Percentiles rank a stretch among this genome's conserved stretches.
Conservation (phyloP, 2,888 invertebrate genomes). For the Belgica antarctica region DNA sequence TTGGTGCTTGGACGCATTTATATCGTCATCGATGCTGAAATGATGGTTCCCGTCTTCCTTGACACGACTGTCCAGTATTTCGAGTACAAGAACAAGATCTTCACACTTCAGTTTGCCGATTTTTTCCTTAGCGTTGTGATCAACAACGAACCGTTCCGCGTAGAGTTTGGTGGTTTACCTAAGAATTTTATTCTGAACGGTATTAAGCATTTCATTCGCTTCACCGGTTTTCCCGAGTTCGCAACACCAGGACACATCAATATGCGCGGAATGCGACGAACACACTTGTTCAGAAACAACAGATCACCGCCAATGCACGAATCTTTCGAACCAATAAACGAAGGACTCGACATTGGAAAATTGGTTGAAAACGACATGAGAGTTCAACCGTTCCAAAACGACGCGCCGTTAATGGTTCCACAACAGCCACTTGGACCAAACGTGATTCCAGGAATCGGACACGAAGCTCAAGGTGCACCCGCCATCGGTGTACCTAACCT, state of each 20-base stretch:
- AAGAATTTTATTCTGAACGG: conserved; percentile 72
- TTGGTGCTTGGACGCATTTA: conserved; percentile 81
- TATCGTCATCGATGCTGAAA: conserved; percentile 76
- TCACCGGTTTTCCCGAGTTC: conserved; percentile 73
- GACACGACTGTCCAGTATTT: conserved; percentile 82
- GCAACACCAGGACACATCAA: conserved; percentile 68
- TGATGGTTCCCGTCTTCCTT: conserved; percentile 75
- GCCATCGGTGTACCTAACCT: conserved; percentile 53
- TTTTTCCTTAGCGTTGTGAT: conserved; percentile 69
- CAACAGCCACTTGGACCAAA: conserved; percentile 59
- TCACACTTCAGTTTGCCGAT: conserved; percentile 78
- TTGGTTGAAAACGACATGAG: conserved; percentile 40
- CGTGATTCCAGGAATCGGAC: conserved; percentile 49
- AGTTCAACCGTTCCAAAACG: not conserved
- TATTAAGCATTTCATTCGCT: conserved; percentile 75
- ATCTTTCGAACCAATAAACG: conserved; percentile 47
- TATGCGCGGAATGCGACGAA: conserved; percentile 73
- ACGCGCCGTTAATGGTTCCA: conserved; percentile 62
- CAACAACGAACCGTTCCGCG: conserved; percentile 73
- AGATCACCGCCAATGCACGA: conserved; percentile 46
- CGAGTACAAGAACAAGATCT: conserved; percentile 67
- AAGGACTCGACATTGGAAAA: conserved; percentile 49
- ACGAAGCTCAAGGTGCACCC: conserved; percentile 47
- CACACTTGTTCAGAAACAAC: conserved; percentile 48
- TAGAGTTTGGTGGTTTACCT: conserved; percentile 81